phyloP scores from a whole-genome alignment of 2,113 vertebrate species.

The Erythrocercus mccallii region DNA sequence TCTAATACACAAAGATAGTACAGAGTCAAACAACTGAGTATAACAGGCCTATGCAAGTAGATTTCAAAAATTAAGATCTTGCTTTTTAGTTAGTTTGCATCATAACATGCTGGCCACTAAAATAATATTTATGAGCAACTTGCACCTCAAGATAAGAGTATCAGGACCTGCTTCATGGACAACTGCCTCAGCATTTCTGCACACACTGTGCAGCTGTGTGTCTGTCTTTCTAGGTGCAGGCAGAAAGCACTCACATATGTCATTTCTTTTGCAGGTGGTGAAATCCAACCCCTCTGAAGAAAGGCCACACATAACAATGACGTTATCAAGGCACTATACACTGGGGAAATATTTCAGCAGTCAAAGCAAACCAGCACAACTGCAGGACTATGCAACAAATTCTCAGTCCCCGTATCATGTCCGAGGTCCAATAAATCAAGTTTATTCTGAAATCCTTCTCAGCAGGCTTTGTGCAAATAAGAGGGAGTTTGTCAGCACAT shows the following conservation, averaged over 20 bases:
- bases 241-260: slow-evolving; percentile 18
- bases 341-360: slow-evolving; percentile 65
- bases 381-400: slow-evolving; percentile 52
- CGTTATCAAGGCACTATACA: slow-evolving; percentile 60
- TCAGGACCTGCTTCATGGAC: not conserved
- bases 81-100: not conserved
- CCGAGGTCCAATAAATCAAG: slow-evolving; percentile 88
- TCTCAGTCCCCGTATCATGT: slow-evolving; percentile 83
- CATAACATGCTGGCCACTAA: not conserved
- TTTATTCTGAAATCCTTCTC: slow-evolving; percentile 94
- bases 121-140: not conserved
- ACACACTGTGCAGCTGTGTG: not conserved
- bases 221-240: not conserved
- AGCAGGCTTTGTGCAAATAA: slow-evolving; percentile 83
- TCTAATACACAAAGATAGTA: not conserved
- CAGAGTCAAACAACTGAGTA: not conserved
- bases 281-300: slow-evolving; percentile 74
- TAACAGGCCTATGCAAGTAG: not conserved
- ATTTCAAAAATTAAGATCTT: not conserved
- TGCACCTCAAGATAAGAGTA: not conserved
- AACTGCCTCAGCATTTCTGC: not conserved
- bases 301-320: slow-evolving; percentile 69
- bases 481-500: slow-evolving; percentile 21
- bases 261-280: slow-evolving; percentile 81
- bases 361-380: slow-evolving; percentile 47